Conservation (phyloP, 2,113 vertebrate genomes). For the Scomber colias region DNA sequence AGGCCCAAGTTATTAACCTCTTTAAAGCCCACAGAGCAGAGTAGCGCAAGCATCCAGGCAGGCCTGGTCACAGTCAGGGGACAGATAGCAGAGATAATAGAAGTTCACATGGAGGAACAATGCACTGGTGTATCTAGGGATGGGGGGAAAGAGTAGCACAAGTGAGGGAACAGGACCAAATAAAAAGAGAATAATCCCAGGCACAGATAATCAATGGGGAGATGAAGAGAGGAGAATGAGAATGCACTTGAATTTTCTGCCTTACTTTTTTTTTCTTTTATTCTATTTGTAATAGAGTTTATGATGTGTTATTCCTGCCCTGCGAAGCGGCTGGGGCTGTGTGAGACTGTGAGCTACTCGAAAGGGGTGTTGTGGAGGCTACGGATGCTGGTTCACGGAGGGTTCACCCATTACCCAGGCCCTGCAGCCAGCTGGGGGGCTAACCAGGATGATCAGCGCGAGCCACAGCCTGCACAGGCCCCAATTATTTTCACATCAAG, state of each 20-base stretch:
- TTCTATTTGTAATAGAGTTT: constrained; percentile 76
- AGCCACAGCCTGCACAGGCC: constrained; percentile 92
- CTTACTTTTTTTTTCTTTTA: constrained; percentile 49
- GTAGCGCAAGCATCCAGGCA: constrained; percentile 72
- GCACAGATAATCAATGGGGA: constrained; percentile 88
- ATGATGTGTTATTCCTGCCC: constrained; percentile 85
- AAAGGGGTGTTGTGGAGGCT: constrained; percentile 79
- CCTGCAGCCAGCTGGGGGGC: constrained; percentile 98
- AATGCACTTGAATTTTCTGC: constrained; percentile 63
- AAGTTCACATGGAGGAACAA: constrained; percentile 80
- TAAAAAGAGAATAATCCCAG: constrained; percentile 87
- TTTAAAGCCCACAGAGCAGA: constrained; percentile 80
- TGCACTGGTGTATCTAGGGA: constrained; percentile 76
- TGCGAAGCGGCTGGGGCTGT: constrained; percentile 75
- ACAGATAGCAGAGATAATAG: constrained; percentile 84
- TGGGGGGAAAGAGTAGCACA: constrained; percentile 53
- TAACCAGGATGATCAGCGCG: constrained; percentile 96
- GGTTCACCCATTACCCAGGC: constrained; percentile 95
- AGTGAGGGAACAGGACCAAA: constrained; percentile 79
- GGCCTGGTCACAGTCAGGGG: constrained; percentile 78
- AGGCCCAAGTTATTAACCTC: constrained; percentile 89
- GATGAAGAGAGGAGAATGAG: constrained; percentile 82
- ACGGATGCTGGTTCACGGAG: constrained; percentile 93
- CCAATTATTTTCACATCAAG: constrained; percentile 99
- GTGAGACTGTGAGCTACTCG: constrained; percentile 64